These are phyloP conservation scores for Helobdella robusta DNA, from an alignment of 2,888 invertebrate species.

Conservation along the genomic window DNA sequence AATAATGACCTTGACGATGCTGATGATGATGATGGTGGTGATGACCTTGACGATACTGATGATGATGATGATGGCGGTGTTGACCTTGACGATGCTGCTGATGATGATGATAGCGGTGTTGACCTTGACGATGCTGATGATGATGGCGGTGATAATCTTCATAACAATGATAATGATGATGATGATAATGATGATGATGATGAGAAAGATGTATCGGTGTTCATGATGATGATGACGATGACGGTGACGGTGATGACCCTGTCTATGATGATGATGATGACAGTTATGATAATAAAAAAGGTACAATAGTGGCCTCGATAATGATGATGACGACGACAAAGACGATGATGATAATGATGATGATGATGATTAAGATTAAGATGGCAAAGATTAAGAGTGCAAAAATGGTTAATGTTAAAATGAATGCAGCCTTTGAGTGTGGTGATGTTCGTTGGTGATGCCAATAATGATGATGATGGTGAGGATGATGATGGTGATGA, in stretches of 20 bases:
- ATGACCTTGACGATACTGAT: not conserved
- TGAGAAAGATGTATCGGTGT: not conserved
- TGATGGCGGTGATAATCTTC: not conserved
- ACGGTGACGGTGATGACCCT: not conserved
- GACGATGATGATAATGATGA: not conserved
- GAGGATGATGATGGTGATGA: conserved; percentile 14
- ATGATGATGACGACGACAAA: not conserved
- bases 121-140: not conserved
- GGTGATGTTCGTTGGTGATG: not conserved
- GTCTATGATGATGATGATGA: not conserved
- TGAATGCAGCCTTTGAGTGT: not conserved
- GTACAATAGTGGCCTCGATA: not conserved
- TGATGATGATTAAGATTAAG: not conserved
- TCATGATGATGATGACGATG: not conserved
- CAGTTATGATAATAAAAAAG: not conserved
- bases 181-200: not conserved
- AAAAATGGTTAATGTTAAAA: not conserved
- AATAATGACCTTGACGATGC: not conserved
- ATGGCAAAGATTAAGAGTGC: not conserved
- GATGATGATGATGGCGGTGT: not conserved
- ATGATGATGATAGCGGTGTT: not conserved
- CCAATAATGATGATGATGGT: not conserved
- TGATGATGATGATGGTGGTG: not conserved
- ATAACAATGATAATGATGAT: not conserved
- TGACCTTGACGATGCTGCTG: not conserved